phyloP scores from a whole-genome alignment of 2,113 vertebrate genomes.

The Mesitornis unicolor region DNA sequence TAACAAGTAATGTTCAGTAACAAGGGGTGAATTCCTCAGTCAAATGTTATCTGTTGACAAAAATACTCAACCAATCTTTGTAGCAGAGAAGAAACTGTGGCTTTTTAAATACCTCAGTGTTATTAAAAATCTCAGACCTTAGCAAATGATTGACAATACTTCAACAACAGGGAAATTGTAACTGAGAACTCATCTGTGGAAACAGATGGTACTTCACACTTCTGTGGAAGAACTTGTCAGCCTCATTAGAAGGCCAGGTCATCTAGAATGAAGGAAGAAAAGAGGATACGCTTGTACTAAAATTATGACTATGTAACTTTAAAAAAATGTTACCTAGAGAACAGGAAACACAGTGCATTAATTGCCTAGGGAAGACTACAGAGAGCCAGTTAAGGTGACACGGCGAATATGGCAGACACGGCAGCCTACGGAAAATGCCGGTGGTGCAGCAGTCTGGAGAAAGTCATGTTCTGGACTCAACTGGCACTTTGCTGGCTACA shows the following conservation, averaged over 20 bases:
- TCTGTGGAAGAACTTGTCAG: background rate
- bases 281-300: background rate
- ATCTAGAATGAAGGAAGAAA: background rate
- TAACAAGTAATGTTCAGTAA: background rate
- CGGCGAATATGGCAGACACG: rapidly evolving
- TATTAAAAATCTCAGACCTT: constrained; percentile 6
- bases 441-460: background rate
- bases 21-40: background rate
- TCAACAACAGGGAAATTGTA: constrained; percentile 8
- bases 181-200: background rate
- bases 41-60: background rate
- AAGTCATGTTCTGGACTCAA: background rate
- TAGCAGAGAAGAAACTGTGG: background rate
- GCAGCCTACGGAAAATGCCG: background rate
- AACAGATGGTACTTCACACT: background rate
- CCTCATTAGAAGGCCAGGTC: background rate
- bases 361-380: background rate
- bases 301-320: background rate
- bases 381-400: background rate
- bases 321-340: background rate
- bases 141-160: background rate
- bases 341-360: background rate
- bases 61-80: too few relatives aligned
- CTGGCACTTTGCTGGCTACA: background rate
- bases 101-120: background rate